phyloP scores from a whole-genome alignment of 2,797 vertebrate species.

The Emys orbicularis region DNA sequence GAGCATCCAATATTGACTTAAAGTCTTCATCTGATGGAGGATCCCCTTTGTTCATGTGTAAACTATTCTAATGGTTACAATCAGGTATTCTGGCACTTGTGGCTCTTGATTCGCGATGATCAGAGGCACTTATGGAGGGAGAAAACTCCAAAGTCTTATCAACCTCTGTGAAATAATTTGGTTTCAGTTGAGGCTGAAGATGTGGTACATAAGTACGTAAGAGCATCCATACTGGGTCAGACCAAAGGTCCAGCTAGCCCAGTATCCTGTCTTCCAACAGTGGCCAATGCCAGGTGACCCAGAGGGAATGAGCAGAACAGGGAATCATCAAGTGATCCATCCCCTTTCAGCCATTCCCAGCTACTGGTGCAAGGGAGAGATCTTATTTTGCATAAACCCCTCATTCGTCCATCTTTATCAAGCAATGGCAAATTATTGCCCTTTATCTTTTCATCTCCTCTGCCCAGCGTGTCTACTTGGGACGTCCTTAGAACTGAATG shows the following conservation, averaged over 20 bases:
- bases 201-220: too few relatives aligned
- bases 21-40: not conserved
- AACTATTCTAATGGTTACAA: not conserved
- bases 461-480: not conserved
- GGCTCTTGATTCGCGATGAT: not conserved
- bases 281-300: too few relatives aligned
- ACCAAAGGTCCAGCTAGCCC: too few relatives aligned
- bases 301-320: not conserved
- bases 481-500: not conserved
- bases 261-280: too few relatives aligned
- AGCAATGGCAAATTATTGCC: not conserved
- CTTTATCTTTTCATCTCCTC: not conserved
- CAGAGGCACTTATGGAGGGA: not conserved
- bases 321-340: too few relatives aligned
- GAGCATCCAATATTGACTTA: too few relatives aligned
- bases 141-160: not conserved
- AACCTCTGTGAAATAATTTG: not conserved
- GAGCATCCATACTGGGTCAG: too few relatives aligned
- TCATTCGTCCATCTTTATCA: not conserved
- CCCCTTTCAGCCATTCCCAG: too few relatives aligned
- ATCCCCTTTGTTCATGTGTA: not conserved
- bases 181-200: not conserved
- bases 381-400: not conserved
- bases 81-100: not conserved
- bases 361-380: not conserved